A percentile compares a stretch with the other conserved stretches of the same genome.
These are phyloP conservation scores for Drusus annulatus DNA, from an alignment of 1,140 invertebrate genomes.

Conservation along the genomic window DNA sequence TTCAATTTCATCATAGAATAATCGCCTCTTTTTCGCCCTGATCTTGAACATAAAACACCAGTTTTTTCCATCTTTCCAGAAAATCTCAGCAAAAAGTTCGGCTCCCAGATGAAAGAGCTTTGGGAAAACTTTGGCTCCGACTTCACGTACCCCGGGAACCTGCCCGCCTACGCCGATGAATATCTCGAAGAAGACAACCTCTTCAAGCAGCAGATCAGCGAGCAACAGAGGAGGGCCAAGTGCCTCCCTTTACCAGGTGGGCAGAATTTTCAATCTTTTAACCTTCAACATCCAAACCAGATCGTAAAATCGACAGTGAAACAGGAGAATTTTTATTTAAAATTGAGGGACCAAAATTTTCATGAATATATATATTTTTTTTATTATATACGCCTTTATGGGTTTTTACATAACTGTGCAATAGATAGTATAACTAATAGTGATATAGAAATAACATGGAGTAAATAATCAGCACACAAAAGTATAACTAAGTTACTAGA, in stretches of 20 bases:
- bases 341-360: too few species aligned
- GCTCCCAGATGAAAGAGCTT: slow-evolving; percentile 79
- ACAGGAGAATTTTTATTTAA: too few species aligned
- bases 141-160: slow-evolving; percentile 80
- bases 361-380: too few species aligned
- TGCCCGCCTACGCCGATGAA: slow-evolving; percentile 82
- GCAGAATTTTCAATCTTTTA: neutral
- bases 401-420: too few species aligned
- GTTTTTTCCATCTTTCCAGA: slow-evolving; percentile 70
- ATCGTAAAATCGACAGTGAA: too few species aligned
- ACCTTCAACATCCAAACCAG: neutral
- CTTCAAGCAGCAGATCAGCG: slow-evolving; percentile 62
- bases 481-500: too few species aligned
- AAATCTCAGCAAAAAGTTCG: slow-evolving; percentile 82
- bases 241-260: slow-evolving; percentile 84
- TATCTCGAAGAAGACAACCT: slow-evolving; percentile 79
- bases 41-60: neutral
- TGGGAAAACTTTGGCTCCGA: slow-evolving; percentile 81
- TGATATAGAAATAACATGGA: too few species aligned
- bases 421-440: too few species aligned
- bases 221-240: slow-evolving; percentile 72
- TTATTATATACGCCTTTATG: too few species aligned
- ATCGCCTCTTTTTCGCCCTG: neutral
- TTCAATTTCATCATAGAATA: too few species aligned
- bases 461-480: too few species aligned